phyloP scores from a whole-genome alignment of 1,140 invertebrate species.

The Stegodyphus mimosarum region DNA sequence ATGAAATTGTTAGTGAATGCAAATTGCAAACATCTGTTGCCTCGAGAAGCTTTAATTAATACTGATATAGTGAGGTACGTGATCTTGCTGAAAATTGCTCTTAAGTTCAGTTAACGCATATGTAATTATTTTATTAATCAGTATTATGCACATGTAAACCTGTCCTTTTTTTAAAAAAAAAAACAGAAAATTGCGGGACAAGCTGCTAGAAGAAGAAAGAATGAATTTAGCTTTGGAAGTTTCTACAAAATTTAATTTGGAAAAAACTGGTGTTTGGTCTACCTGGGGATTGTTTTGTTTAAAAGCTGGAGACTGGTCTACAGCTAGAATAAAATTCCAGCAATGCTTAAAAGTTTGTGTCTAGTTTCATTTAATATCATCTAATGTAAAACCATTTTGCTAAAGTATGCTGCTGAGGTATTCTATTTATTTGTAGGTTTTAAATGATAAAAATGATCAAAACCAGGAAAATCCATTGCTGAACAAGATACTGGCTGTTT shows the following conservation, averaged over 20 bases:
- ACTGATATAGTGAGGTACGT: slow-evolving; percentile 47
- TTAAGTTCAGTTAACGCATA: not conserved
- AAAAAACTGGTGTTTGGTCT: slow-evolving; percentile 82
- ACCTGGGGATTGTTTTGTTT: slow-evolving; percentile 88
- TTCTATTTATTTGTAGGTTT: slow-evolving; percentile 3
- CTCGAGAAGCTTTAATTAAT: slow-evolving; percentile 48
- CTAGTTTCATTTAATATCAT: not conserved
- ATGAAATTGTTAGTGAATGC: slow-evolving; percentile 68
- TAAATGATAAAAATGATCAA: slow-evolving; percentile 47
- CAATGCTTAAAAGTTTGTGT: slow-evolving; percentile 66
- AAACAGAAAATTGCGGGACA: slow-evolving; percentile 58
- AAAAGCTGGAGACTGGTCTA: slow-evolving; percentile 79
- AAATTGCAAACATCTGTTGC: slow-evolving; percentile 71
- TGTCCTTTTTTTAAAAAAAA: too few relatives aligned
- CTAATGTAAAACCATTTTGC: not conserved
- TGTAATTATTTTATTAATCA: not conserved
- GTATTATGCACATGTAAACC: too few relatives aligned
- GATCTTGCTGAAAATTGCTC: not conserved
- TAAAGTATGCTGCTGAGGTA: not conserved
- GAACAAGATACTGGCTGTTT: slow-evolving; percentile 48
- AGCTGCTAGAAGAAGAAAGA: slow-evolving; percentile 81
- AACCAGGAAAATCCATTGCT: slow-evolving; percentile 37
- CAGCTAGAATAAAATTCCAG: slow-evolving; percentile 75
- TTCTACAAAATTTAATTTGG: slow-evolving; percentile 84
- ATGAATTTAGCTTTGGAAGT: slow-evolving; percentile 85